Conservation (phyloP, 1,140 invertebrate genomes). For the Cherax destructor region DNA sequence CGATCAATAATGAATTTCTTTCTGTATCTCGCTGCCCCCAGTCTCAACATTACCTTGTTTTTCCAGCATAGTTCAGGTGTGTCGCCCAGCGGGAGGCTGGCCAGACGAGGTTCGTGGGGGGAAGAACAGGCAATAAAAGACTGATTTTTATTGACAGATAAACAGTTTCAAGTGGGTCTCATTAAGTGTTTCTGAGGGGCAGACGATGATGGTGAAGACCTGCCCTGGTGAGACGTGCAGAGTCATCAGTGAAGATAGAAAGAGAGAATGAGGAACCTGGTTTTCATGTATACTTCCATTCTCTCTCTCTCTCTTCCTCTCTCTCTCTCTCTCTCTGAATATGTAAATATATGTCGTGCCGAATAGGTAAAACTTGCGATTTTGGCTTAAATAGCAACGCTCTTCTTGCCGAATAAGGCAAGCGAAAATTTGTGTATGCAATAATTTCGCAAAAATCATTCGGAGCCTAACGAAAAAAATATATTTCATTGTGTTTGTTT, state of each 20-base stretch:
- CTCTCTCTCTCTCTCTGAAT: too few species aligned
- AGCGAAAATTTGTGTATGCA: too few species aligned
- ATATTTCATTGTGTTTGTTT: too few species aligned
- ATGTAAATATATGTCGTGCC: too few species aligned
- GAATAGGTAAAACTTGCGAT: too few species aligned
- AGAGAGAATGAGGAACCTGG: too few species aligned
- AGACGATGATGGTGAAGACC: neutral
- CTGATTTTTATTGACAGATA: conserved; percentile 20
- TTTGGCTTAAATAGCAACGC: too few species aligned
- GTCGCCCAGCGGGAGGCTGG: neutral
- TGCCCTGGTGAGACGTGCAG: neutral
- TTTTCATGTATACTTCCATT: neutral
- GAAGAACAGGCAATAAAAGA: conserved; percentile 11
- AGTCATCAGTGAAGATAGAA: neutral
- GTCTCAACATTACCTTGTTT: neutral
- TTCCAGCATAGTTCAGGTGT: neutral
- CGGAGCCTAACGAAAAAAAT: too few species aligned
- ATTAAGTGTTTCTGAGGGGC: conserved; percentile 18
- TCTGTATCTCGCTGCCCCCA: too few species aligned
- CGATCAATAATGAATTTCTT: too few species aligned
- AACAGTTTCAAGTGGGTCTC: neutral
- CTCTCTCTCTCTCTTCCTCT: neutral
- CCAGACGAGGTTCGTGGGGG: neutral
- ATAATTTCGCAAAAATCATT: too few species aligned
- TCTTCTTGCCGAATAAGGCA: too few species aligned